Evolutionary conservation across 2,797 vertebrate genomes (phyloP).

Genomic region (Lates japonicus): DNA sequence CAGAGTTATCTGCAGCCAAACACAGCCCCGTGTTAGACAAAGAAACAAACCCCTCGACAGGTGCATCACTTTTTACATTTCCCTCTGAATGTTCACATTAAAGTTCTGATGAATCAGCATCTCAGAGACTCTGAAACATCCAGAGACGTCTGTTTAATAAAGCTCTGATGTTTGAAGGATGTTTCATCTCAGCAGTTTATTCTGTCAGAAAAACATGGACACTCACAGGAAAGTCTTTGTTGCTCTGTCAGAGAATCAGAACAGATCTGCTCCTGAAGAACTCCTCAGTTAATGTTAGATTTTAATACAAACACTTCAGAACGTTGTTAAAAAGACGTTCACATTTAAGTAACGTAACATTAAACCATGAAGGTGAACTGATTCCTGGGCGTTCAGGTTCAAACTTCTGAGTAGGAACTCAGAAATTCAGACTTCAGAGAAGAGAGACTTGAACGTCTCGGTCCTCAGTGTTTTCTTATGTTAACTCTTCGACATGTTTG

Average conservation of each 20-base stretch:
- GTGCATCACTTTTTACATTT: background rate
- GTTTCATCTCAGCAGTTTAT: background rate
- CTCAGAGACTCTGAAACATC: background rate
- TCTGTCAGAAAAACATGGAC: no score
- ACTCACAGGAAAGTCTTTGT: no score
- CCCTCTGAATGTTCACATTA: background rate
- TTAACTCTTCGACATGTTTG: background rate
- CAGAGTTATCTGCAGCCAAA: constrained; percentile 5
- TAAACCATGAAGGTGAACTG: no score
- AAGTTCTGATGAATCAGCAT: background rate
- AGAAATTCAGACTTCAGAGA: no score
- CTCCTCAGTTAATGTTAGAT: no score
- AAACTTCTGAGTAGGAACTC: no score
- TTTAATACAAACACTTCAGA: no score
- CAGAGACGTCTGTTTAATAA: background rate
- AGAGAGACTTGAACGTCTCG: background rate
- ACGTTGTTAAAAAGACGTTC: no score
- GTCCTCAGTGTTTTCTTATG: background rate
- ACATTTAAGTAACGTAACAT: no score
- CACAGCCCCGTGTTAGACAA: background rate
- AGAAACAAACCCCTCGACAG: background rate
- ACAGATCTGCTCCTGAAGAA: no score
- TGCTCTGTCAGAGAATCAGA: no score
- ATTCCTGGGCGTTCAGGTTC: no score
- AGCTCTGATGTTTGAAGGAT: background rate